A percentile compares a stretch with the other conserved stretches of the same genome.
Conservation (phyloP, 1,140 invertebrate genomes). For the Physella acuta region DNA sequence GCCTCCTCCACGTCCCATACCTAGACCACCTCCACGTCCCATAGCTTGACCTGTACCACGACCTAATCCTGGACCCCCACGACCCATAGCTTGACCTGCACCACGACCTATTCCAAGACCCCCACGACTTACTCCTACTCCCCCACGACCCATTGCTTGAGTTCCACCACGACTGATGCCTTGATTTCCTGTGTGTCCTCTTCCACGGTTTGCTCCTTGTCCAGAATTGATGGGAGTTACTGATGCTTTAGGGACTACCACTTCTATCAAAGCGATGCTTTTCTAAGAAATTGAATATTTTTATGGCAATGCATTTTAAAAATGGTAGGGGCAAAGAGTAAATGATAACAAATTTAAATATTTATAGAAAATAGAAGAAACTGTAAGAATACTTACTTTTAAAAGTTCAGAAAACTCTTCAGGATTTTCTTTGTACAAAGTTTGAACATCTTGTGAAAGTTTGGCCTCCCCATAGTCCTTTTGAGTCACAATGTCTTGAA, state of each 20-base stretch:
- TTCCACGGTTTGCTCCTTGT: too few relatives aligned
- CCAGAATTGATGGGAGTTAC: neutral
- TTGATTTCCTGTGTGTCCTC: too few relatives aligned
- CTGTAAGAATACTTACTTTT: slow-evolving; percentile 5
- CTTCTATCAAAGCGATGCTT: neutral
- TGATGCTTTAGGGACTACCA: neutral
- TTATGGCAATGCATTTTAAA: neutral
- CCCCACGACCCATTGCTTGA: too few relatives aligned
- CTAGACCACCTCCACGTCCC: too few relatives aligned
- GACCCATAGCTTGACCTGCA: too few relatives aligned
- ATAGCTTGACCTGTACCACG: too few relatives aligned
- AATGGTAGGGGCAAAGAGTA: neutral
- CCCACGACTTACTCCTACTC: too few relatives aligned
- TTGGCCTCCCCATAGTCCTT: neutral
- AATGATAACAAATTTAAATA: neutral
- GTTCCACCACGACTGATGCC: too few relatives aligned
- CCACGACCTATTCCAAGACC: too few relatives aligned
- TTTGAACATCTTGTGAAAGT: neutral
- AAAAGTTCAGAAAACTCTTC: neutral
- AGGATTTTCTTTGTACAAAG: neutral
- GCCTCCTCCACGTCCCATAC: too few relatives aligned
- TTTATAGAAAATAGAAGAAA: neutral
- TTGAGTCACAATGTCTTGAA: neutral
- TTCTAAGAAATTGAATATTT: neutral
- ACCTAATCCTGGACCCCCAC: too few relatives aligned